phyloP scores from a whole-genome alignment of 2,797 vertebrate genomes.

The Australoheros facetus region DNA sequence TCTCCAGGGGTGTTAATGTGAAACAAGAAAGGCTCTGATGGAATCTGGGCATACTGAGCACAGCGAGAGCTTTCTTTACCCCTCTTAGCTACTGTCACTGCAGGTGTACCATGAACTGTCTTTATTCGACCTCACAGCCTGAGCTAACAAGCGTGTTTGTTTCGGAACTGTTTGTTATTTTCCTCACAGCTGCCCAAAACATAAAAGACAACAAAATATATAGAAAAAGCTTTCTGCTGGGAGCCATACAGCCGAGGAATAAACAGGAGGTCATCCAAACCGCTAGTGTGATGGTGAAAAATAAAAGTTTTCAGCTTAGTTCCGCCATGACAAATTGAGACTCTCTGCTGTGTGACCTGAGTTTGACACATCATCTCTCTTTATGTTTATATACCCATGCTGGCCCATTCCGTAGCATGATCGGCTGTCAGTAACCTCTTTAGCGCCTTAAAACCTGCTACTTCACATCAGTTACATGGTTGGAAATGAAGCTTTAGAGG shows the following conservation, averaged over 20 bases:
- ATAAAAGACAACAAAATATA: fast-evolving
- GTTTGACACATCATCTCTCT: conserved; percentile 24
- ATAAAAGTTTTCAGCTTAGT: conserved; percentile 10
- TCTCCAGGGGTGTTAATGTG: conserved; percentile 41
- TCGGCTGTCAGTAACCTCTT: background rate
- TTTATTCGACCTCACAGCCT: conserved; percentile 46
- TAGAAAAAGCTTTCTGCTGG: background rate
- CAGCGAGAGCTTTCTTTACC: conserved; percentile 14
- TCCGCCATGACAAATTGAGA: conserved; percentile 42
- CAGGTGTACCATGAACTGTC: conserved; percentile 6
- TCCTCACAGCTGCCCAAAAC: background rate
- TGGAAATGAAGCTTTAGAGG: background rate
- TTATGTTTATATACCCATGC: conserved; percentile 21
- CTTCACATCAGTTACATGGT: conserved; percentile 1
- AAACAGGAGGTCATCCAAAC: conserved; percentile 17
- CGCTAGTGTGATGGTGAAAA: background rate
- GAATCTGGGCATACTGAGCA: conserved; percentile 17
- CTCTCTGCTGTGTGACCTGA: conserved; percentile 14
- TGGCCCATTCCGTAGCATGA: conserved; percentile 9
- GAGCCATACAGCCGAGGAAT: conserved; percentile 11
- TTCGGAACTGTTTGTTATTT: background rate
- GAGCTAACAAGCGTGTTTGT: conserved; percentile 28
- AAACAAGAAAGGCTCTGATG: conserved; percentile 16
- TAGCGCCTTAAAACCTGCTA: background rate
- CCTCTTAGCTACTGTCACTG: conserved; percentile 19